Conservation (phyloP, 2,888 invertebrate genomes). For the Resseliella maxima region DNA sequence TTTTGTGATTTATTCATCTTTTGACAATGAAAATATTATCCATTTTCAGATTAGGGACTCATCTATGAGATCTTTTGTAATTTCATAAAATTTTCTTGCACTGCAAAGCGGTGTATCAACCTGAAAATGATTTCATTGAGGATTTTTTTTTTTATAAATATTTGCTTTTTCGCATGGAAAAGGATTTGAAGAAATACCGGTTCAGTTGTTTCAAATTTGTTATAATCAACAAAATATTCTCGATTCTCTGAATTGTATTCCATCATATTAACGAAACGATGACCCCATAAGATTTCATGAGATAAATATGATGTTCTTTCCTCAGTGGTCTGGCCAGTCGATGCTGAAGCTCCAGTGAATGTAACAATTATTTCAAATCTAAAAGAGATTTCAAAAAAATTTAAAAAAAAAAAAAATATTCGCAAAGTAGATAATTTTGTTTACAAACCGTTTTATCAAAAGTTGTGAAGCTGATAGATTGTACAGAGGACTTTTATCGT, state of each 20-base stretch:
- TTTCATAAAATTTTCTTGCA: slow-evolving; percentile 74
- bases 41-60: too few relatives aligned
- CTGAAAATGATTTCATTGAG: background rate
- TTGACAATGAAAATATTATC: too few relatives aligned
- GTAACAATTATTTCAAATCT: slow-evolving; percentile 84
- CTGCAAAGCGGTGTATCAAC: slow-evolving; percentile 82
- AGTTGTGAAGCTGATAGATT: slow-evolving; percentile 81
- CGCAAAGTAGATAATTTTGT: too few relatives aligned
- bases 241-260: slow-evolving; percentile 71
- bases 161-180: background rate
- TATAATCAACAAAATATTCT: slow-evolving; percentile 69
- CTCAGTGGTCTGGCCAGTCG: slow-evolving; percentile 79
- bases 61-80: slow-evolving; percentile 60
- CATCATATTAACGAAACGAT: slow-evolving; percentile 79
- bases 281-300: slow-evolving; percentile 86
- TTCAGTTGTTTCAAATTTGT: slow-evolving; percentile 65
- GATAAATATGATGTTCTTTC: slow-evolving; percentile 82
- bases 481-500: slow-evolving; percentile 79
- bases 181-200: background rate
- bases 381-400: too few relatives aligned
- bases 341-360: slow-evolving; percentile 83
- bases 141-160: too few relatives aligned
- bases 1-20: too few relatives aligned
- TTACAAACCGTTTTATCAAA: slow-evolving; percentile 68
- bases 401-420: background rate